These are phyloP conservation scores for Tridacna crocea DNA, from an alignment of 2,888 invertebrate genomes.

Conservation along the genomic window DNA sequence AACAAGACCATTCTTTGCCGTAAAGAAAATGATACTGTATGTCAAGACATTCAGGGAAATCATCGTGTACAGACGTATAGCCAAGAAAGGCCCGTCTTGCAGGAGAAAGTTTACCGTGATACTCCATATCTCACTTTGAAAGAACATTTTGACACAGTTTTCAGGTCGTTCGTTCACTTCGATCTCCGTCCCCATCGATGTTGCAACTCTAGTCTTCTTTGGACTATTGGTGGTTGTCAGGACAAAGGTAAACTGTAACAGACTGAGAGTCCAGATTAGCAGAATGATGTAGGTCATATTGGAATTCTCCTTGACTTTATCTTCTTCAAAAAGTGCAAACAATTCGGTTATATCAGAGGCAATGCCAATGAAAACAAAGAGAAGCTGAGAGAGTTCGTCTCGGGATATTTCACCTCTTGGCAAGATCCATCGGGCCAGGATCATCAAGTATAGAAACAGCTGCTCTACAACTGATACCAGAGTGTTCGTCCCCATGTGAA, in stretches of 20 bases:
- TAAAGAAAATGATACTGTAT: conserved; percentile 80
- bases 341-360: conserved; percentile 78
- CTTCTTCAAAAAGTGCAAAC: conserved; percentile 72
- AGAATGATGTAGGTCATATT: conserved; percentile 85
- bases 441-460: conserved; percentile 68
- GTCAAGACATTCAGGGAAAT: conserved; percentile 88
- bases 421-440: conserved; percentile 71
- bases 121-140: conserved; percentile 84
- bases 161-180: conserved; percentile 23
- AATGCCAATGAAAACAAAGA: conserved; percentile 83
- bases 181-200: conserved; percentile 8
- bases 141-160: conserved; percentile 49
- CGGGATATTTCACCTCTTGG: conserved; percentile 72
- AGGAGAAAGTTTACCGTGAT: conserved; percentile 82
- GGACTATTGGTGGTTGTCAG: conserved; percentile 70
- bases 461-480: conserved; percentile 72
- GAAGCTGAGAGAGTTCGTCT: conserved; percentile 75
- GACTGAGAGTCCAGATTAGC: conserved; percentile 79
- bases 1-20: conserved; percentile 71
- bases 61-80: conserved; percentile 89
- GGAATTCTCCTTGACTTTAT: conserved; percentile 82
- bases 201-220: conserved; percentile 56
- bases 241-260: conserved; percentile 85
- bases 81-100: conserved; percentile 72
- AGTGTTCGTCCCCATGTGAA: conserved; percentile 64